phyloP scores from a whole-genome alignment of 2,888 invertebrate species.

The Brachynemurus nebulosus region DNA sequence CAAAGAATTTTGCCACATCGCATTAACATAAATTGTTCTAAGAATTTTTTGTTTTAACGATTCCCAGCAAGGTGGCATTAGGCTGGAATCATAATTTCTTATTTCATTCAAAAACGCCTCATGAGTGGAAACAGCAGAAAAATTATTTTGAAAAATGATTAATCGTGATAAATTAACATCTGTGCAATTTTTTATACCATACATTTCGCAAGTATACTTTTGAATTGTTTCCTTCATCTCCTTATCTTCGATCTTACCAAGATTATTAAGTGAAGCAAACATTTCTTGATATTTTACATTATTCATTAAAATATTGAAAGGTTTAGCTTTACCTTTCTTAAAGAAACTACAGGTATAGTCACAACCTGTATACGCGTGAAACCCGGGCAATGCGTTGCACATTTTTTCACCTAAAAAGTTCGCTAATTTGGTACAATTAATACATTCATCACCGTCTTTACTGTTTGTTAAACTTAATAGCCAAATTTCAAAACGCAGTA shows the following conservation, averaged over 20 bases:
- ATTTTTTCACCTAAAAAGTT: background rate
- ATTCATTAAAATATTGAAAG: background rate
- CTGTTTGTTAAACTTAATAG: background rate
- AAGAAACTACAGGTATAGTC: background rate
- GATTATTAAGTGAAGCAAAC: background rate
- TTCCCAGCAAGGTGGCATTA: background rate
- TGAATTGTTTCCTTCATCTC: background rate
- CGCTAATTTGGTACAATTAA: background rate
- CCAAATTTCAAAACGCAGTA: background rate
- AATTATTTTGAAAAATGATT: background rate
- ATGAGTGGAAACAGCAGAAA: background rate
- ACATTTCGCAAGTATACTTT: background rate
- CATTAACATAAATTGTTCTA: background rate
- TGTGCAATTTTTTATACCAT: background rate
- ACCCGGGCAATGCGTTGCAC: background rate
- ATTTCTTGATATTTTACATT: background rate
- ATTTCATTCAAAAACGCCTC: background rate
- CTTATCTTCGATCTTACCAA: background rate
- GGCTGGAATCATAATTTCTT: background rate
- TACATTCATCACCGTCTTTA: background rate
- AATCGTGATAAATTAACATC: background rate
- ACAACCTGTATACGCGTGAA: background rate
- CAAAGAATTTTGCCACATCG: background rate
- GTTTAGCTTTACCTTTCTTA: background rate
- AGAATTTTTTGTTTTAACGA: background rate